phyloP scores from a whole-genome alignment of 2,888 invertebrate genomes.

The Drosophila cyrtoloma region DNA sequence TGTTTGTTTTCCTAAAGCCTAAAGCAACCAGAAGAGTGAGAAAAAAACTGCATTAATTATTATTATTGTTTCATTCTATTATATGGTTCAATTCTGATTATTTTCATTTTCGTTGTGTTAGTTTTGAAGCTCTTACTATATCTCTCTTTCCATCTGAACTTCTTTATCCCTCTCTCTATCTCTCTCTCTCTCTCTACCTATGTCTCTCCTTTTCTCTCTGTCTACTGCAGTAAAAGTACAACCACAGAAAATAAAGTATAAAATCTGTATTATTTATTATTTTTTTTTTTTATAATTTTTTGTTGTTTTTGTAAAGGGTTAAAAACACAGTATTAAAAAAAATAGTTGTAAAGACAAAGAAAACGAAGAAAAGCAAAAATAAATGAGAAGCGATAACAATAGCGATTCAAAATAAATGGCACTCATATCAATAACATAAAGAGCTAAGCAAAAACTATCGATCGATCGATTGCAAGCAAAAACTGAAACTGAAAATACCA shows the following conservation, averaged over 20 bases:
- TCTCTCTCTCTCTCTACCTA: constrained; percentile 14
- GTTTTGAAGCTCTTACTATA: constrained; percentile 50
- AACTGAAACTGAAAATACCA: constrained; percentile 70
- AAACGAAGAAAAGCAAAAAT: constrained; percentile 75
- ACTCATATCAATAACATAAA: constrained; percentile 56
- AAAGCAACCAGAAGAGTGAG: constrained; percentile 23
- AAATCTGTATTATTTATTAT: constrained; percentile 30
- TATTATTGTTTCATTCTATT: constrained; percentile 22
- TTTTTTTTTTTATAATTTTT: constrained; percentile 10
- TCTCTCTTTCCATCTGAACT: constrained; percentile 27
- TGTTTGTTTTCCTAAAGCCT: constrained; percentile 4
- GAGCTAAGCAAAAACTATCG: constrained; percentile 59
- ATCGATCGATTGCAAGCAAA: constrained; percentile 75
- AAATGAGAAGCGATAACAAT: constrained; percentile 63
- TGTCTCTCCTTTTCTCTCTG: constrained; percentile 36
- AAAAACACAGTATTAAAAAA: constrained; percentile 36
- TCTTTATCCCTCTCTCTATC: constrained; percentile 22
- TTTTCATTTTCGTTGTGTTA: constrained; percentile 53
- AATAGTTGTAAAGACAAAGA: constrained; percentile 71
- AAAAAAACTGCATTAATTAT: constrained; percentile 39
- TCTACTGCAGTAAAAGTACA: constrained; percentile 51
- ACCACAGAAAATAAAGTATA: constrained; percentile 42
- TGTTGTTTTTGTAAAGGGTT: constrained; percentile 36
- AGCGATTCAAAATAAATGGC: constrained; percentile 39
- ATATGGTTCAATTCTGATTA: constrained; percentile 26